Evolutionary conservation across 2,797 vertebrate species (phyloP), one percentile per base, ranked within the genome.

Genomic region (Synanceia verrucosa): DNA sequence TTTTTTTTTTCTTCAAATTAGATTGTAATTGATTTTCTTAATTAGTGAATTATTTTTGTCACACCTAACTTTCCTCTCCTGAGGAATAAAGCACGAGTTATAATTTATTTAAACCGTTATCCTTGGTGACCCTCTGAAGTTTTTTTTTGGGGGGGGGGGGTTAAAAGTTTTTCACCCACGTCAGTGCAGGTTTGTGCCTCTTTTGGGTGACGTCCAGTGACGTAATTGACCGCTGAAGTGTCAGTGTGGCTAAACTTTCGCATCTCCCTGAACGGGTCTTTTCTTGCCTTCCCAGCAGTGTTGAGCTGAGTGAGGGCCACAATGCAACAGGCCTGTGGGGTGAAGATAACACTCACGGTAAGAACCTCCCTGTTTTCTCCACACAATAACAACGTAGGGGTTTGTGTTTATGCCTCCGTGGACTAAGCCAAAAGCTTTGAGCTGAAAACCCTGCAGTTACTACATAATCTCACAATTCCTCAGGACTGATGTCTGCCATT

Each of bases 291-390:
- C 21, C 13, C 68, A 70, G 73, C 64, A 62, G 73, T 4, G 58
- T 51, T 41, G 26, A 62, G 68, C 55, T 76, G 78, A 67, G 64
- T 50, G 57, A 78, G 58, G 62, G 67, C 46, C 71, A 79, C 81
- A 76, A 89, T 91, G 89, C 88, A 87, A 90, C 83, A 88, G 84
- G 73, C 72, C 82, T 81, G 78, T 58, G 65, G 61, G 67, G 67
- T 59, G 65, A 39, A 79, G 87, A 90, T 67, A 89, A 88, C 76
- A 55, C 61, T 48, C 78, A 85, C 53, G 76, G 88, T 90, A 78
- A 88, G 88, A 85, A 0, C 52, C 72, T 76, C 58, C 51, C 47
- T 77, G 50, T n/a, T 68, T 16, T 78, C 52, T 36, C 28, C 44
- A 29, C 62, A 44, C 48, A 48, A 28, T 76, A 74, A 84, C n/a